These are phyloP conservation scores for Battus philenor DNA, from an alignment of 1,140 invertebrate species.

Conservation along the genomic window DNA sequence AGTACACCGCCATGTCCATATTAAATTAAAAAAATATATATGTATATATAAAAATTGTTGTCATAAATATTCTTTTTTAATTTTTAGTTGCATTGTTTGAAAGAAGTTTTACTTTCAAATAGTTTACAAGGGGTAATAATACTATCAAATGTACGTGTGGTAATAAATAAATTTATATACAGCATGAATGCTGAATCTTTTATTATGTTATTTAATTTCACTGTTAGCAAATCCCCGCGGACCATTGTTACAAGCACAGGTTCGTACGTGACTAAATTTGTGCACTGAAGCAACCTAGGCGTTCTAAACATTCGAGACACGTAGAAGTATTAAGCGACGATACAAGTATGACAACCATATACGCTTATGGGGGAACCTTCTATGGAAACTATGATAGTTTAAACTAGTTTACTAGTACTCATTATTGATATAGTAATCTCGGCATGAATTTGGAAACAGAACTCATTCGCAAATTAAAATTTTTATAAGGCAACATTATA, in stretches of 20 bases:
- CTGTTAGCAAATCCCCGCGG: slow-evolving; percentile 28
- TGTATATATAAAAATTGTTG: no score
- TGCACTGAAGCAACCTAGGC: slow-evolving; percentile 21
- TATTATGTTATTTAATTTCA: slow-evolving; percentile 21
- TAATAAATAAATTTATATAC: no score
- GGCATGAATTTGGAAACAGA: no score
- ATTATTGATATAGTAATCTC: no score
- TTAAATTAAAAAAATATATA: no score
- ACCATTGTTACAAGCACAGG: slow-evolving; percentile 30
- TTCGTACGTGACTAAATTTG: slow-evolving; percentile 39
- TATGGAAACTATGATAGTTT: slow-evolving; percentile 4
- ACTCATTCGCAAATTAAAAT: no score
- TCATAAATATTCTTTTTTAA: no score
- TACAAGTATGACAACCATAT: slow-evolving; percentile 38
- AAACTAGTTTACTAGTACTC: neutral
- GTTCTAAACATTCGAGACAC: slow-evolving; percentile 39
- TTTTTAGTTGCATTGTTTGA: no score
- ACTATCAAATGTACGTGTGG: no score
- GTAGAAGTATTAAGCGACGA: slow-evolving; percentile 28
- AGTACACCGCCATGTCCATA: no score
- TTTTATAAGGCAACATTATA: neutral
- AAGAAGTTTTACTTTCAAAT: no score
- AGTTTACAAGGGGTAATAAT: no score
- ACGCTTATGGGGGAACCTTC: neutral
- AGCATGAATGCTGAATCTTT: slow-evolving; percentile 4